A percentile compares a stretch with the other conserved stretches of the same genome.
Evolutionary conservation across 2,888 invertebrate genomes (phyloP).

Genomic region (Polyploca ridens): DNA sequence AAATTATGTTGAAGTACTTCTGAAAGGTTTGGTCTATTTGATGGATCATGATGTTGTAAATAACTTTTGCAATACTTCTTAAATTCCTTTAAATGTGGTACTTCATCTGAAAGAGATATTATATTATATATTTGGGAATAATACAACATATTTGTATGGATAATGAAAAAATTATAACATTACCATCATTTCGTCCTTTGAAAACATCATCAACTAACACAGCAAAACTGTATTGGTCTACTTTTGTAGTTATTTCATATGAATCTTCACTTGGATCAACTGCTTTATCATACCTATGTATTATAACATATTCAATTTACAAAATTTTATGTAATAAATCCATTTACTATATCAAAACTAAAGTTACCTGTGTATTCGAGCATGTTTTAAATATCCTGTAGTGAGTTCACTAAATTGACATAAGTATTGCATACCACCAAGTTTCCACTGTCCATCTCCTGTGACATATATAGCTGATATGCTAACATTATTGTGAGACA

Average conservation of each 20-base stretch:
- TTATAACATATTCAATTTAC: background rate
- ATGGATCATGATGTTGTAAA: slow-evolving; percentile 87
- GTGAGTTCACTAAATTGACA: slow-evolving; percentile 88
- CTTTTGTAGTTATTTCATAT: slow-evolving; percentile 81
- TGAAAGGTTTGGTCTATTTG: slow-evolving; percentile 87
- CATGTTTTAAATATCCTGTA: slow-evolving; percentile 86
- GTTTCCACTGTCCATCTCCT: slow-evolving; percentile 93
- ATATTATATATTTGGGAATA: too few species aligned
- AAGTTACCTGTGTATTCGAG: slow-evolving; percentile 86
- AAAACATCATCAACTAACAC: slow-evolving; percentile 90
- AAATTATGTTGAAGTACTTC: slow-evolving; percentile 89
- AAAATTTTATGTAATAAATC: background rate
- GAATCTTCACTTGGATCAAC: slow-evolving; percentile 89
- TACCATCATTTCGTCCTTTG: slow-evolving; percentile 84
- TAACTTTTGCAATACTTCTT: slow-evolving; percentile 87
- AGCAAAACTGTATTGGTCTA: slow-evolving; percentile 92
- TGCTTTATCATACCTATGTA: slow-evolving; percentile 87
- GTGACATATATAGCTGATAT: slow-evolving; percentile 92
- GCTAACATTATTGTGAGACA: slow-evolving; percentile 94
- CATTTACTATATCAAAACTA: slow-evolving; percentile 15
- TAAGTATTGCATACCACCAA: slow-evolving; percentile 93
- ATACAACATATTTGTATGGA: background rate
- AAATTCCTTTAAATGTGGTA: slow-evolving; percentile 88
- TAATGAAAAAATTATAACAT: slow-evolving; percentile 17
- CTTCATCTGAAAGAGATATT: slow-evolving; percentile 82